These are phyloP conservation scores for Ectemnius lituratus DNA, from an alignment of 2,888 invertebrate species.

Conservation along the genomic window DNA sequence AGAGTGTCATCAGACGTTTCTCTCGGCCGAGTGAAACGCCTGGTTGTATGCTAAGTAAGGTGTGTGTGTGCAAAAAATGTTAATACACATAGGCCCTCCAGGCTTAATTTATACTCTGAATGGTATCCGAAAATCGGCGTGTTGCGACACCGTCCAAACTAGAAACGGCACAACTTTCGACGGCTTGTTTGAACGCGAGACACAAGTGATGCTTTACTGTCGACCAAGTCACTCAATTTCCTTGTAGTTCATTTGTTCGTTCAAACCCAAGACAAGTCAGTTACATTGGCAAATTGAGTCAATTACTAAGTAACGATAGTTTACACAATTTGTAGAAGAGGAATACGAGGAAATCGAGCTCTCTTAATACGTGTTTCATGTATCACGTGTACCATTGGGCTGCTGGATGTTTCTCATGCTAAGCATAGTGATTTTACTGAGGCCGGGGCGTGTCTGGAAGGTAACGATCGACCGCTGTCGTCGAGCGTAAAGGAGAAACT, in stretches of 20 bases:
- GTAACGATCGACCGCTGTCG: constrained; percentile 37
- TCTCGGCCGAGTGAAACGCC: constrained; percentile 41
- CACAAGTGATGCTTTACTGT: too few relatives aligned
- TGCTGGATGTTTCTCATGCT: not conserved
- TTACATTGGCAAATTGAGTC: too few relatives aligned
- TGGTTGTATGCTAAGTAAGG: constrained; percentile 27
- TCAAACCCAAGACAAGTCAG: too few relatives aligned
- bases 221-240: too few relatives aligned
- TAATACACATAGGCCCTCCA: constrained; percentile 9
- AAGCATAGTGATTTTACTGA: constrained; percentile 42
- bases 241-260: too few relatives aligned
- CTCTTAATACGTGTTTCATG: constrained; percentile 31
- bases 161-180: constrained; percentile 5
- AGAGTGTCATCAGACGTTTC: constrained; percentile 34
- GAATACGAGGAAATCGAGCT: constrained; percentile 4
- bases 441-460: constrained; percentile 50
- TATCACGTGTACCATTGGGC: constrained; percentile 4
- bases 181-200: not conserved
- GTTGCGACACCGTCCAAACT: constrained; percentile 2
- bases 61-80: constrained; percentile 34
- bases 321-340: constrained; percentile 41
- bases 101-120: not conserved
- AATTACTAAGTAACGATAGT: constrained; percentile 38
- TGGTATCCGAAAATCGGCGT: not conserved
- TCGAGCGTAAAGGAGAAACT: constrained; percentile 56